Conservation (phyloP, 2,797 vertebrate species). For the Sebastes steindachneri region DNA sequence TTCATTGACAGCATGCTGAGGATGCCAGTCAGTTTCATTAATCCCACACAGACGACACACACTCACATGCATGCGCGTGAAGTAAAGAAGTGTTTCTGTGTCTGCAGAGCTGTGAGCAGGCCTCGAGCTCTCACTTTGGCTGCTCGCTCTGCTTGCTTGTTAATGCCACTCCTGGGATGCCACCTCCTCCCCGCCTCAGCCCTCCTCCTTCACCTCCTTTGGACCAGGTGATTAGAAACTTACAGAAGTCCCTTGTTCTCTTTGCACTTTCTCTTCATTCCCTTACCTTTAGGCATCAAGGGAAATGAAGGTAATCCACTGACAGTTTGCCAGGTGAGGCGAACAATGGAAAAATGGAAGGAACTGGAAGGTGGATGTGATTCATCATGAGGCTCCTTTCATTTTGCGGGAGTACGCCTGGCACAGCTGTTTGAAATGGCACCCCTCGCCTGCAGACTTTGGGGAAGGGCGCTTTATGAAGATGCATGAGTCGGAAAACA, state of each 20-base stretch:
- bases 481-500: slow-evolving; percentile 78
- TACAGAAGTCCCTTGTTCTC: slow-evolving; percentile 49
- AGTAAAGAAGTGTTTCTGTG: not conserved
- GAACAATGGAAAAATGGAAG: slow-evolving; percentile 46
- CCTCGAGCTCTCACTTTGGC: slow-evolving; percentile 50
- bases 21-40: slow-evolving; percentile 9
- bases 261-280: slow-evolving; percentile 46
- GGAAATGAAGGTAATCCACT: slow-evolving; percentile 63
- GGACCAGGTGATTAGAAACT: slow-evolving; percentile 71
- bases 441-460: slow-evolving; percentile 70
- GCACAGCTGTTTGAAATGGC: slow-evolving; percentile 77
- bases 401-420: slow-evolving; percentile 51
- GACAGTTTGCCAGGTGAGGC: slow-evolving; percentile 51
- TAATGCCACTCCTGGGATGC: slow-evolving; percentile 66
- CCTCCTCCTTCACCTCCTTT: slow-evolving; percentile 21
- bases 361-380: slow-evolving; percentile 42
- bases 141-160: slow-evolving; percentile 50
- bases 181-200: not conserved
- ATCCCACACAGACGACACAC: slow-evolving; percentile 2
- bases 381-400: slow-evolving; percentile 70
- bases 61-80: not conserved
- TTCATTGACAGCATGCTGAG: not conserved
- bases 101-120: slow-evolving; percentile 33
- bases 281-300: slow-evolving; percentile 40
- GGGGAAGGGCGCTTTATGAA: slow-evolving; percentile 75